Conservation (phyloP, 1,140 invertebrate species). For the Anoplophora glabripennis region DNA sequence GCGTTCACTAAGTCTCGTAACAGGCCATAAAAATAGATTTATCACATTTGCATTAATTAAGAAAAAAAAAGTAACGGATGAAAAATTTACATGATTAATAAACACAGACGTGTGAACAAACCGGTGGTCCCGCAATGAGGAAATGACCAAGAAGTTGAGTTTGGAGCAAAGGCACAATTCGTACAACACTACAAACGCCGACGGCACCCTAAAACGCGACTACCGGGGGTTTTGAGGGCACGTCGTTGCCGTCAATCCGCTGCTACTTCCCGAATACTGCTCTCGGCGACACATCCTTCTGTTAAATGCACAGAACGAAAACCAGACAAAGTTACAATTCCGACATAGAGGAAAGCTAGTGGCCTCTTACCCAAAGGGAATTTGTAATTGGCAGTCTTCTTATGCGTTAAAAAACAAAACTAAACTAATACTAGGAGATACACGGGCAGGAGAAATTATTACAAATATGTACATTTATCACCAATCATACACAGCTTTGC, state of each 20-base stretch:
- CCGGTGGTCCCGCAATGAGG: conserved; percentile 23
- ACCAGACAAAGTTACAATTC: no score
- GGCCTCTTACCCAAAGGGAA: neutral
- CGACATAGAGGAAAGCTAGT: neutral
- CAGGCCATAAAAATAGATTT: conserved; percentile 21
- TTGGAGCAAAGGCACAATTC: conserved; percentile 27
- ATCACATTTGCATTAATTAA: conserved; percentile 25
- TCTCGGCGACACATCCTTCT: conserved; percentile 7
- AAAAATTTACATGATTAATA: conserved; percentile 13
- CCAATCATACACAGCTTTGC: conserved; percentile 39
- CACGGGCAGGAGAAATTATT: conserved; percentile 23
- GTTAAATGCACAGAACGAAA: no score
- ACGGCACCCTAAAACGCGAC: no score
- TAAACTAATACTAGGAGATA: conserved; percentile 26
- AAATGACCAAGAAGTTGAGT: conserved; percentile 24
- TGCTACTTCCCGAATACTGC: conserved; percentile 22
- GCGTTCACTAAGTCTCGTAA: conserved; percentile 16
- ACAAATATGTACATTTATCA: conserved; percentile 39
- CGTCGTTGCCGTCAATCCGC: conserved; percentile 23
- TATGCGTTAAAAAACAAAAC: conserved; percentile 19
- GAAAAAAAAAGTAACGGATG: conserved; percentile 10
- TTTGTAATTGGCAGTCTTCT: conserved; percentile 28
- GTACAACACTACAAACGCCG: conserved; percentile 8
- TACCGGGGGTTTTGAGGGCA: no score
- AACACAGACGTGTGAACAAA: conserved; percentile 12